A percentile compares a stretch with the other conserved stretches of the same genome.
These are phyloP conservation scores for Tenthredo amoena DNA, from an alignment of 2,888 invertebrate genomes.

Conservation along the genomic window DNA sequence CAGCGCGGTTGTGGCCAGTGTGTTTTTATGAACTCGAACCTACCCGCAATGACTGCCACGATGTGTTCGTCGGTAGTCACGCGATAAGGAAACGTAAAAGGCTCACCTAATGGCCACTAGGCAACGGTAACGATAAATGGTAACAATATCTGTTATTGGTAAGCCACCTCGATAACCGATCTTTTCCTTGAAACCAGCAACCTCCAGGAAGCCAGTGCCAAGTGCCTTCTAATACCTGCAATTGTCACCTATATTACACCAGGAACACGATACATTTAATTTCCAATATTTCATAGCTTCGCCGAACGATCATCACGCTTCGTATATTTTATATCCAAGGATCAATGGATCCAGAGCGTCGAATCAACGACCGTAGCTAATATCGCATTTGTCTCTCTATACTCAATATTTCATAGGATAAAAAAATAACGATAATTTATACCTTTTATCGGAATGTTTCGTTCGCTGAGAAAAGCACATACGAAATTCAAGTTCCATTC, in stretches of 20 bases:
- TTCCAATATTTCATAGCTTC: background rate
- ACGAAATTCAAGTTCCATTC: background rate
- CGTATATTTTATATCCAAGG: background rate
- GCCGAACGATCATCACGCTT: background rate
- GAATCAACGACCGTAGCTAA: background rate
- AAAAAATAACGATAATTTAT: background rate
- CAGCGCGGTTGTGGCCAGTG: constrained; percentile 59
- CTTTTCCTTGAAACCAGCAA: constrained; percentile 55
- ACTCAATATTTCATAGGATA: background rate
- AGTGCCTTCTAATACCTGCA: background rate
- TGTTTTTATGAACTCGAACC: constrained; percentile 59
- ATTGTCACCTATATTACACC: constrained; percentile 6
- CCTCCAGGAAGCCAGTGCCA: background rate
- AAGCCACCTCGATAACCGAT: constrained; percentile 66
- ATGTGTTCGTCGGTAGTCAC: constrained; percentile 14
- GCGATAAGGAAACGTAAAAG: constrained; percentile 66
- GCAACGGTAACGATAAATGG: constrained; percentile 66
- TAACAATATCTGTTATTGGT: constrained; percentile 71
- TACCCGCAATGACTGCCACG: constrained; percentile 28
- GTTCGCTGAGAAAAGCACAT: background rate
- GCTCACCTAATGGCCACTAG: constrained; percentile 62
- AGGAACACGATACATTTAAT: background rate
- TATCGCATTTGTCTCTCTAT: background rate
- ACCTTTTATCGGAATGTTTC: background rate
- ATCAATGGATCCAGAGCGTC: background rate